Percentiles rank a stretch among this genome's conserved stretches.
Evolutionary conservation across 2,113 vertebrate genomes (phyloP).

Genomic region (Serinus canaria): DNA sequence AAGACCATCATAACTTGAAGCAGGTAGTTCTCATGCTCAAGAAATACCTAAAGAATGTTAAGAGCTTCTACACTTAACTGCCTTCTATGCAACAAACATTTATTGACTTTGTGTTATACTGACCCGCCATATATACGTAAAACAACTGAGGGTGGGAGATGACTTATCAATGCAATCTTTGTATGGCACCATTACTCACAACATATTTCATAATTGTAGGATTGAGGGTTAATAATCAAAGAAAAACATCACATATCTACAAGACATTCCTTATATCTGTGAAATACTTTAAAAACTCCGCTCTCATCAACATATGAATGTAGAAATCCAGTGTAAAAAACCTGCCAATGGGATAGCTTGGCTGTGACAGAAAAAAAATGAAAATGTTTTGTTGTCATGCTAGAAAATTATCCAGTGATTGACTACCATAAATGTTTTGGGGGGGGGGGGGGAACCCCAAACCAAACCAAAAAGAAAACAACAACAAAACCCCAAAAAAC

Average conservation of each 20-base stretch:
- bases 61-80: not conserved
- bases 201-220: not conserved
- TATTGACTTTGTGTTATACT: not conserved
- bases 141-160: not conserved
- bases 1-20: not conserved
- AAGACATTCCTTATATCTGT: not conserved
- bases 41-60: not conserved
- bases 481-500: too few relatives aligned
- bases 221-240: not conserved
- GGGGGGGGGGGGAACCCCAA: accelerated
- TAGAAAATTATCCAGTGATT: not conserved
- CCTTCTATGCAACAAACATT: not conserved
- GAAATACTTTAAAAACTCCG: not conserved
- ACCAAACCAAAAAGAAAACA: too few relatives aligned
- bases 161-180: not conserved
- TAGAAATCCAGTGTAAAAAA: not conserved
- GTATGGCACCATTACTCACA: not conserved
- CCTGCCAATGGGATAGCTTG: not conserved
- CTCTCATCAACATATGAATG: not conserved
- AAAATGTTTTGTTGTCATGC: not conserved
- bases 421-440: not conserved
- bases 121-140: not conserved
- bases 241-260: not conserved
- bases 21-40: not conserved
- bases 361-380: not conserved